A percentile compares a stretch with the other conserved stretches of the same genome.
phyloP scores from a whole-genome alignment of 2,797 vertebrate genomes.

The Gadopsis marmoratus region DNA sequence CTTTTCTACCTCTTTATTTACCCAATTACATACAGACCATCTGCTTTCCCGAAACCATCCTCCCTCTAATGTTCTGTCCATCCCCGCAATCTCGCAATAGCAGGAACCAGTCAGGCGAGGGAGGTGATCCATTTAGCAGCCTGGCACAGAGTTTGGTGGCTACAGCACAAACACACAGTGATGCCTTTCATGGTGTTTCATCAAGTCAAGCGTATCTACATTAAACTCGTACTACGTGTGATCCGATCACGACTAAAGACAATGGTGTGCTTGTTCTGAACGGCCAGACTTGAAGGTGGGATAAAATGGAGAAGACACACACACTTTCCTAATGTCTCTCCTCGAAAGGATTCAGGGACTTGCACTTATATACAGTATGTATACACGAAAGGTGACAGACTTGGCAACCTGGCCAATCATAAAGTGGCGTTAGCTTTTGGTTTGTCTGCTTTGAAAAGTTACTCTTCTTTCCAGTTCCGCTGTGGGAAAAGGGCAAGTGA shows the following conservation, averaged over 20 bases:
- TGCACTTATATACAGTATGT: neutral
- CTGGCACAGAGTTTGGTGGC: constrained; percentile 5
- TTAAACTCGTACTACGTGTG: neutral
- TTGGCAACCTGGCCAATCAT: too few relatives aligned
- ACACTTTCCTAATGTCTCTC: neutral
- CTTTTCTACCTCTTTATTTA: constrained; percentile 5
- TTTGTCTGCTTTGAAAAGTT: neutral
- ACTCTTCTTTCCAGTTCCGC: neutral
- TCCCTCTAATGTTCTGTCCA: neutral
- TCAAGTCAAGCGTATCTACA: neutral
- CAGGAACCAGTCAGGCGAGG: constrained; percentile 7
- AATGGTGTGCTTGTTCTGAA: neutral
- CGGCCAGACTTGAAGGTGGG: neutral
- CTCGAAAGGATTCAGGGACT: neutral
- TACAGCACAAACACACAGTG: neutral
- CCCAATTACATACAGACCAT: constrained; percentile 7
- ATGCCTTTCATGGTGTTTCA: neutral
- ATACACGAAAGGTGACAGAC: neutral
- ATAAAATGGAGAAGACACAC: neutral
- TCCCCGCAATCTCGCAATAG: neutral
- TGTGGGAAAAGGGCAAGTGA: neutral
- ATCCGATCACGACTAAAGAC: neutral
- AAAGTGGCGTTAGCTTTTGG: too few relatives aligned
- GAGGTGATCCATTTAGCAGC: constrained; percentile 21
- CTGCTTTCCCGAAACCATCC: neutral